Base-by-base conservation (phyloP, 2,797 vertebrate genomes). In the Tokudaia tokunoshimensis region DNA sequence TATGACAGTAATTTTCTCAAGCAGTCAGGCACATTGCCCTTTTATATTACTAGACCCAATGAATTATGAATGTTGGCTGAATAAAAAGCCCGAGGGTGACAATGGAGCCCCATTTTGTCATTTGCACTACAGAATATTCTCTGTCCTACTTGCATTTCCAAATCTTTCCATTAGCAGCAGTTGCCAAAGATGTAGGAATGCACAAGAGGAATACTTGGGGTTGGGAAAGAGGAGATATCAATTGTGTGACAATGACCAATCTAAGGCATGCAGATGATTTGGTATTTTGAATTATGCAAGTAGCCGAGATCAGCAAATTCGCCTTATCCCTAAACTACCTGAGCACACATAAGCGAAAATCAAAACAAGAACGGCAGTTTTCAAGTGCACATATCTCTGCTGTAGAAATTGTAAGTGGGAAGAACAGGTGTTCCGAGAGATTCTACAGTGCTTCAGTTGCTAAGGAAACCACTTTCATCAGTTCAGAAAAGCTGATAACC, bases 51-150 rank as follows among this genome's bases (percentile, higher is more conserved):
- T n/a, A 0, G 82, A 84, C 79, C 96, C 98, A 96, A 97, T 98
- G 95, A 98, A 98, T 98, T 98, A 98, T 98, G 95, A 98, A 98
- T 98, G 98, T 92, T 96, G 92, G 79, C 94, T 97, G 97, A 97
- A 61, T 75, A 97, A 96, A 96, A 98, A 98, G 97, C 98, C 97
- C 78, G 93, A 97, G 96, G 97, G 96, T 97, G 97, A 98, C 96
- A 97, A 93, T 2, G 0, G 81, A 96, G 88, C 74, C 91, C 74
- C 85, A 57, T 95, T 92, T 97, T 98, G 96, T 98, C 96, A 97
- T 98, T 98, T 94, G 97, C 20, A 55, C 91, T 80, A 96, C 82
- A 96, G 96, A 96, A 84, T 96, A 92, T 84, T 95, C 97, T 50
- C 84, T 82, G 52, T 78, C 83, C 44, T 98, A 65, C 72, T 75